phyloP scores from a whole-genome alignment of 2,113 vertebrate species.

The Petaurus breviceps region DNA sequence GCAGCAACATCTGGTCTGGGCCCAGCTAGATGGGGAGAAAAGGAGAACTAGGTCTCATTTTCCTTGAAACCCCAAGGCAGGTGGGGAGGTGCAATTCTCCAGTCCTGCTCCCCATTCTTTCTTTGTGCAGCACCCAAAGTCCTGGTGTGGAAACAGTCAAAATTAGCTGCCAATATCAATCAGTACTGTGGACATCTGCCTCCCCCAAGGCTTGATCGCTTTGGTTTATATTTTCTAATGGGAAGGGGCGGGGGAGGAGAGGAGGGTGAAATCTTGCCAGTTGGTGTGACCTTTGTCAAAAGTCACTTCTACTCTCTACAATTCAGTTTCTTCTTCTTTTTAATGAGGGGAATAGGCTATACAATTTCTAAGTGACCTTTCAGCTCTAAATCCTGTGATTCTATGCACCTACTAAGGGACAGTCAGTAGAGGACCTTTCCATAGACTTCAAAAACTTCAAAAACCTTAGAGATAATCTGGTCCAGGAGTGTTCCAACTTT shows the following conservation, averaged over 20 bases:
- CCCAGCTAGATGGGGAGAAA: background rate
- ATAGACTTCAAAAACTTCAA: background rate
- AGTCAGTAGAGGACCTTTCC: background rate
- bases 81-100: background rate
- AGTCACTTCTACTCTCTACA: background rate
- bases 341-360: background rate
- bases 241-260: background rate
- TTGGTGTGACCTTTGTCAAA: background rate
- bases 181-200: background rate
- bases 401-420: background rate
- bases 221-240: background rate
- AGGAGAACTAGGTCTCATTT: background rate
- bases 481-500: background rate
- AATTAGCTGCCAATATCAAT: background rate
- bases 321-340: background rate
- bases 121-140: background rate
- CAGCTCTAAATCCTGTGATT: background rate
- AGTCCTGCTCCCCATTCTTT: background rate
- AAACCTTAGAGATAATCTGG: background rate
- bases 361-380: background rate
- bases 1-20: constrained; percentile 52
- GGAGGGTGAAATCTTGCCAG: background rate
- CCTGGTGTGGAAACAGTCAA: background rate
- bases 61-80: background rate
- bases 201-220: background rate